Base-by-base conservation (phyloP, 2,888 invertebrate genomes). In the Hypercompe scribonia region DNA sequence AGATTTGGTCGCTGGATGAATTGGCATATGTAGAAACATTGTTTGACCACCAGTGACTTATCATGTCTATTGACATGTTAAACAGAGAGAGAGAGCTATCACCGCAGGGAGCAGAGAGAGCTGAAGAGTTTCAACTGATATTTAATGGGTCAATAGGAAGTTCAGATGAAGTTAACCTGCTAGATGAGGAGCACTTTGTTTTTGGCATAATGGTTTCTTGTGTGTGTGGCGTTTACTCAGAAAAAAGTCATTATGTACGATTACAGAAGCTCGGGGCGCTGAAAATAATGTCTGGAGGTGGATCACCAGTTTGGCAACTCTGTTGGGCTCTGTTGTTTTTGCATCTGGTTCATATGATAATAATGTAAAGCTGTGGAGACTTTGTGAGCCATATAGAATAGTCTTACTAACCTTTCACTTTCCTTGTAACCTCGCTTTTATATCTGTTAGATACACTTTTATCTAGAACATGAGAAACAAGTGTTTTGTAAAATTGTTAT, bases 1-100 rank as follows among this genome's bases (percentile, higher is more conserved):
- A 99, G 96, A 97, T 99, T 74, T 99, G 99, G 99, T 98, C 98
- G 81, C 94, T 99, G 72, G 98, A 99, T 94, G 99, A 99, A 91
- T 98, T 99, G 98, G 97, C 98, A 3, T 99, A 99, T 92, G 98
- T 99, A 18, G 99, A 99, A 95, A 98, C 98, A 71, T 95, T 99
- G 96, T 98, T 98, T 96, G 99, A 99, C 7, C 99, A 99, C 93
- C 98, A 99, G 91, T 97, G 97, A 84, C 96, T 96, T 3, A 97
- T 99, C 15, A 98, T 98, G 8, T 97, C 97, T 18, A 98, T 99
- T 78, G 99, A 99, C 94, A 97, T 98, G 21, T 94, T 99, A 74
- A 96, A n/a, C n/a, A 97, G 42, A 96, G 98, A 84, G 99, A 99
- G 88, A 96, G 99, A 81, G 98, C 98, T 8, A 96, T 99, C 21